Conservation (phyloP, 2,113 vertebrate genomes). For the Phycodurus eques region DNA sequence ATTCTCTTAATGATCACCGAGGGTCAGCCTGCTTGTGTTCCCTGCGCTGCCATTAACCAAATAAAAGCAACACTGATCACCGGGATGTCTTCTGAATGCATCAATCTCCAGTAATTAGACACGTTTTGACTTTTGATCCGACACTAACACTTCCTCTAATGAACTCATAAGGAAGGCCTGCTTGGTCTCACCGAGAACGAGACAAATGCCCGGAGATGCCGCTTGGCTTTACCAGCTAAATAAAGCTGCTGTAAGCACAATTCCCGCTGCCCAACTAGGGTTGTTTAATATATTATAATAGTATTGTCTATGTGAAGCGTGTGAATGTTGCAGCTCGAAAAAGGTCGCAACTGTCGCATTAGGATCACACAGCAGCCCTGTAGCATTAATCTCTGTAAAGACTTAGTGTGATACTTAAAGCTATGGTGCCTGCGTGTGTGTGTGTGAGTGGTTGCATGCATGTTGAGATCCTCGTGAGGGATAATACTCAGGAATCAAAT, state of each 20-base stretch:
- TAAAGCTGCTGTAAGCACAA: slow-evolving; percentile 42
- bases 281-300: slow-evolving; percentile 31
- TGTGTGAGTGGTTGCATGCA: slow-evolving; percentile 24
- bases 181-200: slow-evolving; percentile 63
- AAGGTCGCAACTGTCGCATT: slow-evolving; percentile 65
- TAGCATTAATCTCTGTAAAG: slow-evolving; percentile 64
- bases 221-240: slow-evolving; percentile 40
- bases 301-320: slow-evolving; percentile 19
- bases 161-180: slow-evolving; percentile 62
- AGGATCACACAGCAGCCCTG: slow-evolving; percentile 42
- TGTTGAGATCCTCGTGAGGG: slow-evolving; percentile 38
- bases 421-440: slow-evolving; percentile 5
- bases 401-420: slow-evolving; percentile 36
- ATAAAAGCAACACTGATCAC: slow-evolving; percentile 74
- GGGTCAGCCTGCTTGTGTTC: slow-evolving; percentile 66
- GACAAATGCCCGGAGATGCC: slow-evolving; percentile 44
- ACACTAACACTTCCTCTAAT: slow-evolving; percentile 54
- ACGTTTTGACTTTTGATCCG: slow-evolving; percentile 52
- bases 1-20: slow-evolving; percentile 69
- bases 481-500: slow-evolving; percentile 47
- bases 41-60: slow-evolving; percentile 68
- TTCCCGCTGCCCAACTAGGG: slow-evolving; percentile 15
- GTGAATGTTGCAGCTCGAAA: slow-evolving; percentile 28
- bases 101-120: slow-evolving; percentile 70
- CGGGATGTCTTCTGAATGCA: slow-evolving; percentile 63